A percentile compares a stretch with the other conserved stretches of the same genome.
Conservation (phyloP, 2,888 invertebrate genomes). For the Thera britannica region DNA sequence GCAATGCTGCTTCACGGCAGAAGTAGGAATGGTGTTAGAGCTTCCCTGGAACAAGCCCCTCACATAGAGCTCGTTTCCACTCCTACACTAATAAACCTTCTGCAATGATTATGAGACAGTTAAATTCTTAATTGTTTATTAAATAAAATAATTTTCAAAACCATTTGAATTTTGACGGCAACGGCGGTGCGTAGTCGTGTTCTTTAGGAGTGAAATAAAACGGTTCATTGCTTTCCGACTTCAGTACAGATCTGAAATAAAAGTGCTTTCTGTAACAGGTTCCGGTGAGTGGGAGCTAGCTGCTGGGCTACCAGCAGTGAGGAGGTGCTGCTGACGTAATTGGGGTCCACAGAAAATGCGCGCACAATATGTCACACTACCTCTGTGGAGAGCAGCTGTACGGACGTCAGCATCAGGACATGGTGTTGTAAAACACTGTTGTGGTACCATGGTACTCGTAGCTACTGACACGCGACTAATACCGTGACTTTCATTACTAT, state of each 20-base stretch:
- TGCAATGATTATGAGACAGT: not conserved
- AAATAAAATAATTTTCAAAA: not conserved
- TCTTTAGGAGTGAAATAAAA: slow-evolving; percentile 13
- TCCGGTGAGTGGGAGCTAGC: not conserved
- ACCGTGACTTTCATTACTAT: too few relatives aligned
- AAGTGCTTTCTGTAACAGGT: slow-evolving; percentile 8
- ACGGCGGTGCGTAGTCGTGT: slow-evolving; percentile 9
- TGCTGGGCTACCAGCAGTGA: not conserved
- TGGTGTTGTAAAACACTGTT: too few relatives aligned
- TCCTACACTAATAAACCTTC: too few relatives aligned
- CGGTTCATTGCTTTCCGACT: slow-evolving; percentile 15
- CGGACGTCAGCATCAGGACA: too few relatives aligned
- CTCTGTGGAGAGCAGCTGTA: too few relatives aligned
- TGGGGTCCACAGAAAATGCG: not conserved
- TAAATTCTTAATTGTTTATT: not conserved
- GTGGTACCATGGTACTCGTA: too few relatives aligned
- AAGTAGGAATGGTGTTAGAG: too few relatives aligned
- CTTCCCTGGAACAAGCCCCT: too few relatives aligned
- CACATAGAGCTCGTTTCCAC: too few relatives aligned
- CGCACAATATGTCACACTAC: not conserved
- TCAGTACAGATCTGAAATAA: slow-evolving; percentile 22
- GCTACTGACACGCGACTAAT: too few relatives aligned
- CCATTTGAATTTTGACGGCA: slow-evolving; percentile 11
- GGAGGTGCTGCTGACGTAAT: not conserved
- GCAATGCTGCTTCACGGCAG: too few relatives aligned